Evolutionary conservation across 2,888 invertebrate genomes (phyloP).

Genomic region (Microplitis deprimator): DNA sequence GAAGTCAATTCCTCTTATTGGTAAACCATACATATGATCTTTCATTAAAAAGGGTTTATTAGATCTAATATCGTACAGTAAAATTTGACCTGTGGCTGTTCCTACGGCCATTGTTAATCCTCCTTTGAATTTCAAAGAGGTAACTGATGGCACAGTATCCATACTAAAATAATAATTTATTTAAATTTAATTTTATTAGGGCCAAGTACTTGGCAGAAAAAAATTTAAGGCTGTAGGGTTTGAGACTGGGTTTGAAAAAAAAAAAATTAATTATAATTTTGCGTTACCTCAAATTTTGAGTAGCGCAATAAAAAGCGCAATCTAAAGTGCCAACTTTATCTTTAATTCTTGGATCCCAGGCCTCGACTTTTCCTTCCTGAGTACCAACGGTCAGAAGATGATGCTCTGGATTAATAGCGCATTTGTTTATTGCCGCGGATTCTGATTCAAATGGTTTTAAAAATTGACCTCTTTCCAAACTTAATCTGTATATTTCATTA

Average conservation of each 20-base stretch:
- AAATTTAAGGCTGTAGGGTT: no score
- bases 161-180: slow-evolving; percentile 71
- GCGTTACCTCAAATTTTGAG: slow-evolving; percentile 74
- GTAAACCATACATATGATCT: slow-evolving; percentile 94
- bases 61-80: slow-evolving; percentile 95
- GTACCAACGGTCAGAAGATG: slow-evolving; percentile 90
- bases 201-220: background rate
- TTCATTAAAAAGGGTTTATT: slow-evolving; percentile 90
- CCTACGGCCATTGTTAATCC: slow-evolving; percentile 89
- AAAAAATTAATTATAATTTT: slow-evolving; percentile 55
- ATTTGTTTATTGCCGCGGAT: slow-evolving; percentile 84
- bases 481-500: slow-evolving; percentile 91
- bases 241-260: background rate
- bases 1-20: slow-evolving; percentile 91
- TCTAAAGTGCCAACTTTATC: slow-evolving; percentile 86
- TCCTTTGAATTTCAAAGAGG: slow-evolving; percentile 85
- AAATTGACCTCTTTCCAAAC: slow-evolving; percentile 96
- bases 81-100: slow-evolving; percentile 92
- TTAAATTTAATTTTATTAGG: background rate
- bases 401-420: slow-evolving; percentile 90
- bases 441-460: slow-evolving; percentile 86
- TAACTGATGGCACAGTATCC: slow-evolving; percentile 80
- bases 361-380: slow-evolving; percentile 92
- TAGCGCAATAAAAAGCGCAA: slow-evolving; percentile 80
- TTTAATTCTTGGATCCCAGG: slow-evolving; percentile 94